Conservation (phyloP, 2,888 invertebrate species). For the Panorpa germanica region DNA sequence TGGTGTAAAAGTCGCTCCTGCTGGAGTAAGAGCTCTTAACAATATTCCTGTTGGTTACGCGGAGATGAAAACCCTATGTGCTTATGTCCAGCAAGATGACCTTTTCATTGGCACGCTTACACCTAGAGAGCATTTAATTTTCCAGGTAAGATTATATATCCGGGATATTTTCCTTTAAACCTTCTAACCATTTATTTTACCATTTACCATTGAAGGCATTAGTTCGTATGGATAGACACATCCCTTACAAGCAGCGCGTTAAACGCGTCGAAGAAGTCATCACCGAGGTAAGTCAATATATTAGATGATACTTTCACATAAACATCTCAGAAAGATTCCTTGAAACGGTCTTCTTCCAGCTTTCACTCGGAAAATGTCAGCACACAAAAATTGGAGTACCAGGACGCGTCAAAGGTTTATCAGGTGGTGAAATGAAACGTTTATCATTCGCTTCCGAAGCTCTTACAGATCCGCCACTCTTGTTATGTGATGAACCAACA, state of each 20-base stretch:
- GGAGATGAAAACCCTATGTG: slow-evolving; percentile 56
- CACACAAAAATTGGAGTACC: slow-evolving; percentile 80
- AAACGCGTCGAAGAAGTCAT: slow-evolving; percentile 73
- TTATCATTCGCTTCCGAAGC: slow-evolving; percentile 95
- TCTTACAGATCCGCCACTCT: slow-evolving; percentile 80
- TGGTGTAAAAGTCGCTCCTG: slow-evolving; percentile 38
- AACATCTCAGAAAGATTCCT: not conserved
- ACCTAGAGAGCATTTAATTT: slow-evolving; percentile 73
- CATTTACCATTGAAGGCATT: slow-evolving; percentile 36
- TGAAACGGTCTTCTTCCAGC: slow-evolving; percentile 24
- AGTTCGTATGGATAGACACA: slow-evolving; percentile 65
- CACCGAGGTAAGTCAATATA: slow-evolving; percentile 41
- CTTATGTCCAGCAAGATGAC: slow-evolving; percentile 90
- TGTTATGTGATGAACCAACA: slow-evolving; percentile 96
- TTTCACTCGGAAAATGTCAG: slow-evolving; percentile 76
- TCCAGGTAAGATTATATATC: slow-evolving; percentile 38
- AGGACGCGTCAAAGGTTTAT: slow-evolving; percentile 77
- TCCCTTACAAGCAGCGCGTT: slow-evolving; percentile 55
- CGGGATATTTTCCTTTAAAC: slow-evolving; percentile 13
- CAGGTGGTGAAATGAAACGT: slow-evolving; percentile 91
- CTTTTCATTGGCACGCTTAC: slow-evolving; percentile 81
- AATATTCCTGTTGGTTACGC: slow-evolving; percentile 55
- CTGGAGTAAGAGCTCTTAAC: slow-evolving; percentile 43
- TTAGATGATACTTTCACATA: no score
- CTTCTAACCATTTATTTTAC: slow-evolving; percentile 2